phyloP scores from a whole-genome alignment of 2,888 invertebrate species.

The Liposcelis brunnea region DNA sequence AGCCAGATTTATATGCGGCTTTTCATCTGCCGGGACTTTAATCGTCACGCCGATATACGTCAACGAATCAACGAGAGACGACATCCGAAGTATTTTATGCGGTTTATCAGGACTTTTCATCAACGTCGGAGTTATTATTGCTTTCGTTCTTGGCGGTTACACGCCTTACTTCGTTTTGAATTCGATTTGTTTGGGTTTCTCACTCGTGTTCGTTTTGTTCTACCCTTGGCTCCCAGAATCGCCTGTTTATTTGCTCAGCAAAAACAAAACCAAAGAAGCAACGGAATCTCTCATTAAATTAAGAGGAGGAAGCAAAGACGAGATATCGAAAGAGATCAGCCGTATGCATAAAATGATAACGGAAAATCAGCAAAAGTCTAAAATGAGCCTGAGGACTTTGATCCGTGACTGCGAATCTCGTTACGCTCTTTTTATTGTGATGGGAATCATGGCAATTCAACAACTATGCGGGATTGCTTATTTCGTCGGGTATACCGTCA shows the following conservation, averaged over 20 bases:
- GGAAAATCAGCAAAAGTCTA: too few species aligned
- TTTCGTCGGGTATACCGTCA: too few species aligned
- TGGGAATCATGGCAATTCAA: too few species aligned
- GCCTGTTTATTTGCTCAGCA: constrained; percentile 32
- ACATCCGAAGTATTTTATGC: constrained; percentile 35
- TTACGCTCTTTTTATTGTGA: too few species aligned
- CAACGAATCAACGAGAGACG: constrained; percentile 39
- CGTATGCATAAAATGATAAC: too few species aligned
- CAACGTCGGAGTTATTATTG: constrained; percentile 31
- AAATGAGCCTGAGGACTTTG: too few species aligned
- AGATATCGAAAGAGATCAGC: too few species aligned
- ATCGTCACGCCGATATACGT: constrained; percentile 38
- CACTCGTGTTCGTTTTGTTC: constrained; percentile 28
- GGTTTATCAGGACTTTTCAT: constrained; percentile 33
- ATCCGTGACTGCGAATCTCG: too few species aligned
- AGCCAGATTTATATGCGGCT: constrained; percentile 37
- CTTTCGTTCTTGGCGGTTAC: constrained; percentile 31
- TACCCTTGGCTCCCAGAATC: constrained; percentile 39
- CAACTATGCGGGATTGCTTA: too few species aligned
- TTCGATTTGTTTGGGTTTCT: constrained; percentile 29
- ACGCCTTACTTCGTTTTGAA: constrained; percentile 31
- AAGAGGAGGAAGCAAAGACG: too few species aligned
- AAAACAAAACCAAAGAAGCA: constrained; percentile 26
- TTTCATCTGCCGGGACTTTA: constrained; percentile 33
- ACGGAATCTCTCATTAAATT: not conserved